Percentiles rank a stretch among this genome's conserved stretches.
Conservation (phyloP, 1,140 invertebrate species). For the Contarinia nasturtii region DNA sequence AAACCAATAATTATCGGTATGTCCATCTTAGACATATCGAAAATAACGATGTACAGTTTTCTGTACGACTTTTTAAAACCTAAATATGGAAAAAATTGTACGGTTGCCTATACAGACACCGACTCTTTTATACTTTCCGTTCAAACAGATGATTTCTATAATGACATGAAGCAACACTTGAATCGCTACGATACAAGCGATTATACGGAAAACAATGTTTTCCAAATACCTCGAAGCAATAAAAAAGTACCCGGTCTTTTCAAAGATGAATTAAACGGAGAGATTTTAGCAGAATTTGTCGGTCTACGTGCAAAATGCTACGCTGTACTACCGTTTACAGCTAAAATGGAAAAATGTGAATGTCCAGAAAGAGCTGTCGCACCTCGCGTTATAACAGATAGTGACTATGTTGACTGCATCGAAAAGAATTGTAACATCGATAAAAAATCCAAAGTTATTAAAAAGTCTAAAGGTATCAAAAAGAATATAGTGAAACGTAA, state of each 20-base stretch:
- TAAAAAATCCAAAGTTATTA: no score
- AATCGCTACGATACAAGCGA: conserved; percentile 15
- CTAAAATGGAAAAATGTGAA: no score
- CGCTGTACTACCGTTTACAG: no score
- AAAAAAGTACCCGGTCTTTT: conserved; percentile 13
- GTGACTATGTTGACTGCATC: no score
- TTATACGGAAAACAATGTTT: conserved; percentile 9
- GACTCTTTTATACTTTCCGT: conserved; percentile 24
- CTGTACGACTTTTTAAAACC: conserved; percentile 12
- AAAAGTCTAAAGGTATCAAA: no score
- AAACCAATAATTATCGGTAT: conserved; percentile 25
- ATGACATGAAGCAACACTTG: conserved; percentile 18
- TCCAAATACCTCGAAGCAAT: conserved; percentile 9
- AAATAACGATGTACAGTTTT: conserved; percentile 19
- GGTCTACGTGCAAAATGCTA: no score
- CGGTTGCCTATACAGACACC: conserved; percentile 24
- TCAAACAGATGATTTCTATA: conserved; percentile 22
- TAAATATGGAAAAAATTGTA: conserved; percentile 13
- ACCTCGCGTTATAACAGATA: no score
- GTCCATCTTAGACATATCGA: conserved; percentile 21
- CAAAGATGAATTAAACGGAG: conserved; percentile 14
- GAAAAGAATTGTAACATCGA: no score
- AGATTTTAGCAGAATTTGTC: no score
- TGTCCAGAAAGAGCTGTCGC: no score
- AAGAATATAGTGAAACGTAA: no score